Evolutionary conservation across 2,797 vertebrate species (phyloP).

Genomic region (Diceros bicornis): DNA sequence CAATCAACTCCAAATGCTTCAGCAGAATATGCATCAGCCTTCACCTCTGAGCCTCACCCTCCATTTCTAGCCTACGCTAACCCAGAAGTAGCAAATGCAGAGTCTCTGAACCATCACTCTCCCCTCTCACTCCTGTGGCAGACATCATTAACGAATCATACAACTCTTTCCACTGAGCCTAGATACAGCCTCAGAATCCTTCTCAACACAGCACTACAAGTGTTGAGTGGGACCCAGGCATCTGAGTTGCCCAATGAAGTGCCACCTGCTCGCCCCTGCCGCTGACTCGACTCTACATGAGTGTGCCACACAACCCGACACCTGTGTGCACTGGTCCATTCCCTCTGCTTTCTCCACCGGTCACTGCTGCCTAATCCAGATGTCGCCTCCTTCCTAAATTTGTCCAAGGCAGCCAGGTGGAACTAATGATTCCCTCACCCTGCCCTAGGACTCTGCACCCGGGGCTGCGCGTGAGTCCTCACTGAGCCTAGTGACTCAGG

Average conservation of each 20-base stretch:
- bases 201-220: too few species aligned
- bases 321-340: background rate
- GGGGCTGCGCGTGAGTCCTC: background rate
- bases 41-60: background rate
- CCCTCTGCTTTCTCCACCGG: background rate
- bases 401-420: fast-evolving
- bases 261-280: background rate
- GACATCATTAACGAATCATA: background rate
- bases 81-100: background rate
- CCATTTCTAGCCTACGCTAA: background rate
- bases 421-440: background rate
- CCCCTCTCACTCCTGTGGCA: too few species aligned
- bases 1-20: background rate
- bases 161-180: background rate
- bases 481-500: background rate
- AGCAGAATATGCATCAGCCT: background rate
- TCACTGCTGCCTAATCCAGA: background rate
- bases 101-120: background rate
- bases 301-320: too few species aligned
- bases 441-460: background rate
- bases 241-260: fast-evolving
- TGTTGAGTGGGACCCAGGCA: background rate
- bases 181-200: too few species aligned
- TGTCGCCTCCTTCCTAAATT: background rate
- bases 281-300: too few species aligned